Percentiles rank a stretch among this genome's conserved stretches.
These are phyloP conservation scores for Crossaster papposus DNA, from an alignment of 53 echinoderm and acorn worm genomes.

Conservation along the genomic window DNA sequence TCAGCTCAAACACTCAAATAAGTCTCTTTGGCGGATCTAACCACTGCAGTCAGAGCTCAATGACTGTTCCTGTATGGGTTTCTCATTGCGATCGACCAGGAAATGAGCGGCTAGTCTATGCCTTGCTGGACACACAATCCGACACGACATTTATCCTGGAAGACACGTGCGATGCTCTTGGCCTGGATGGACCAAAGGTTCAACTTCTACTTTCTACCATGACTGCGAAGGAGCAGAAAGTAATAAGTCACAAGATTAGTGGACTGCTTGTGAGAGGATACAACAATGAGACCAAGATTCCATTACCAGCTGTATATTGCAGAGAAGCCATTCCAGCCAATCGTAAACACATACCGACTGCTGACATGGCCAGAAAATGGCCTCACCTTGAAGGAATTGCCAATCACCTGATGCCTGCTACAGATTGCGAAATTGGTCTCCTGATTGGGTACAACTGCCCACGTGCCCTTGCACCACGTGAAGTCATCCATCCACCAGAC, in stretches of 20 bases:
- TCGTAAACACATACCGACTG: slow-evolving; percentile 43
- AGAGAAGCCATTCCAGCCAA: slow-evolving; percentile 60
- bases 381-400: slow-evolving; percentile 53
- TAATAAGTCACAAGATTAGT: slow-evolving; percentile 11
- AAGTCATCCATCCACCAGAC: slow-evolving; percentile 38
- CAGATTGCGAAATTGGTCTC: slow-evolving; percentile 55
- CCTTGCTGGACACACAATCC: slow-evolving; percentile 37
- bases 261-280: slow-evolving; percentile 27
- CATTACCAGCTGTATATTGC: slow-evolving; percentile 19
- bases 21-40: slow-evolving; percentile 7
- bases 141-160: slow-evolving; percentile 29
- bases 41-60: slow-evolving; percentile 29
- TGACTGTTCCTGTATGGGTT: slow-evolving; percentile 54
- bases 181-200: slow-evolving; percentile 28
- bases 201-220: slow-evolving; percentile 36
- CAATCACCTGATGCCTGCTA: slow-evolving; percentile 29
- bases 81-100: slow-evolving; percentile 37
- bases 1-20: slow-evolving; percentile 22
- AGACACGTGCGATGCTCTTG: slow-evolving; percentile 22
- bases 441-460: slow-evolving; percentile 66
- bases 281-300: slow-evolving; percentile 14
- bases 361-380: slow-evolving; percentile 43
- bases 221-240: slow-evolving; percentile 30
- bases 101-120: slow-evolving; percentile 36
- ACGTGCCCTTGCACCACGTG: slow-evolving; percentile 52